These are phyloP conservation scores for Cinclus cinclus DNA, from an alignment of 2,113 vertebrate species.

Conservation along the genomic window DNA sequence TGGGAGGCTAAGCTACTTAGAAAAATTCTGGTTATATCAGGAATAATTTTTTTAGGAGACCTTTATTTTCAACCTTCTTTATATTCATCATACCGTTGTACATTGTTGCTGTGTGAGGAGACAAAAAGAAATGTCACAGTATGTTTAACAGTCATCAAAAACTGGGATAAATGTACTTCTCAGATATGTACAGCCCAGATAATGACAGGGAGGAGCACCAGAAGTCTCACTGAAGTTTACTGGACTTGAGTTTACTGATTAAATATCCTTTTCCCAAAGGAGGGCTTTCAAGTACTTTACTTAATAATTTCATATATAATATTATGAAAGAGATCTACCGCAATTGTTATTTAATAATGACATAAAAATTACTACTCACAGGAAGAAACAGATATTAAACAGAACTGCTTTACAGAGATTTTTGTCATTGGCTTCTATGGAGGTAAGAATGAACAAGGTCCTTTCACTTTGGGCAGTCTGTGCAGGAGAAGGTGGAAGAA, in stretches of 20 bases:
- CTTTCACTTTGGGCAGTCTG: background rate
- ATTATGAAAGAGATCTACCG: background rate
- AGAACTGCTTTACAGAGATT: background rate
- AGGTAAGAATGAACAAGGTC: background rate
- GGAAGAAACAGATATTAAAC: background rate
- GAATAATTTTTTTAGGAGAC: background rate
- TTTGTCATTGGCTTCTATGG: background rate
- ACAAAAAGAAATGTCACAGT: background rate
- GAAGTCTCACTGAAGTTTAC: background rate
- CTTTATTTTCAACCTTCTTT: background rate
- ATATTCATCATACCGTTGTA: background rate
- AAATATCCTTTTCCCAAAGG: background rate
- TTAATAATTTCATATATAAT: background rate
- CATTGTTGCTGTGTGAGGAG: background rate
- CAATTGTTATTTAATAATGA: background rate
- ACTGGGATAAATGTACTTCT: background rate
- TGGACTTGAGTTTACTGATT: background rate
- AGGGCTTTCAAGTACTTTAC: background rate
- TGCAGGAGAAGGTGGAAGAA: background rate
- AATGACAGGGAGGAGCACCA: background rate
- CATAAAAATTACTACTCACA: background rate
- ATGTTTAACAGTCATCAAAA: background rate
- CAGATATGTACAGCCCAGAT: background rate
- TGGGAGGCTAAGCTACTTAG: background rate
- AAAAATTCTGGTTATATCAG: background rate